Evolutionary conservation across 2,113 vertebrate species (phyloP), one percentile per base, ranked within the genome.

Genomic region (Forbesichthys agassizii): DNA sequence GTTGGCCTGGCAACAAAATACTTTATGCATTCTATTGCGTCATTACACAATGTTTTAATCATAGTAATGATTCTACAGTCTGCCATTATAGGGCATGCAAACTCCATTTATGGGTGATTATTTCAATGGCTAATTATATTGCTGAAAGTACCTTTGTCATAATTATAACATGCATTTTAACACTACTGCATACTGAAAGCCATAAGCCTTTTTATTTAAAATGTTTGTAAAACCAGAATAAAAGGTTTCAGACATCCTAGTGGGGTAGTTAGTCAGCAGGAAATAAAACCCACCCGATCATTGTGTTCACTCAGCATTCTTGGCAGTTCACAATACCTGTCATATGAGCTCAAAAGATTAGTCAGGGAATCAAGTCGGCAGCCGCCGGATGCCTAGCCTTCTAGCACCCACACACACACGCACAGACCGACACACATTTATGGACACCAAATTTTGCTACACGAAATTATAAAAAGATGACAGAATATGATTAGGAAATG

Each of bases 321-420:
- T 54, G 71, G 63, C 13, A 60, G 59, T 74, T 77, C 27, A 57
- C 36, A 68, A 14, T 2, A 47, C 27, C 62, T 63, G 70, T 79
- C 65, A 73, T 65, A 69, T 47, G 18, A 64, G 66, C 73, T 75
- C 62, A 75, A 53, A 64, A 18, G 69, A 75, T 78, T 60, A 73
- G 66, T 56, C 53, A 10, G 5, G 33, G 49, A 64, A 42, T 9
- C 42, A 33, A 33, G 14, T 13, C 36, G 33, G 36, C 27, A 16
- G 14, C 33, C 9, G n/a, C 61, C 4, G 9, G 4, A 27, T 49
- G n/a, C n/a, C 11, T 42, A 18, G 36, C 36, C 36, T 42, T 42
- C 54, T 20, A n/a, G 20, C 11, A 20, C 49, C 11, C 53, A 33
- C n/a, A 36, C n/a, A 42, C 33, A 56, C 9, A 61, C 11, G 11